Evolutionary conservation across 2,797 vertebrate genomes (phyloP), one percentile per base, ranked within the genome.

Genomic region (Cossypha dichroa): DNA sequence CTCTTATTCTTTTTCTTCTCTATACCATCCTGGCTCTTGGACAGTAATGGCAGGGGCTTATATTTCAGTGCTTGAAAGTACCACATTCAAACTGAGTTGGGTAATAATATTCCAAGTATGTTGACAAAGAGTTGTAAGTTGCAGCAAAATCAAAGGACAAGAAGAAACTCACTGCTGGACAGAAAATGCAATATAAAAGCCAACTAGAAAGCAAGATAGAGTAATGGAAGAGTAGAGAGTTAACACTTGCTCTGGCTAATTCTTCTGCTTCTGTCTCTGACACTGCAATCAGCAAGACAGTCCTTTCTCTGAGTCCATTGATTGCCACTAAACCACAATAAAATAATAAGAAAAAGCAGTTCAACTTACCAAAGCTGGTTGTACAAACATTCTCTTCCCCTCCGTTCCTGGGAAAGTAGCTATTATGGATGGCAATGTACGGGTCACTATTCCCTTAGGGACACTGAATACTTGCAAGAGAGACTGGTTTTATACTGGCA

Each of bases 391-490:
- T 95, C 40, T 89, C 79, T 91, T 90, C 70, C 92, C 66, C 56
- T 80, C 72, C 83, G 6, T 41, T 91, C 70, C 91, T 95, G 91
- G 93, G 91, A 97, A 95, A 95, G 78, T 33, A 90, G 80, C 56
- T 77, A 84, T 93, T 87, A 88, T 22, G 36, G 88, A 85, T 77
- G 75, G 85, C 76, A 90, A 63, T n/a, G 43, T 81, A 93, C 0
- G 25, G 90, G 80, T 94, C 95, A 95, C 85, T 88, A 73, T 80
- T 97, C 93, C 96, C 95, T 90, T 51, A 93, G 95, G 96, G 91
- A 95, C 66, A 83, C 80, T 52, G 89, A 89, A 59, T 51, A 82
- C 73, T 70, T 96, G 80, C 91, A 92, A 95, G 83, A 75, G 69
- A 88, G 88, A 85, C 70, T 89, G 81, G 81, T 91, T 96, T 97